These are phyloP conservation scores for Otolemur crassicaudatus DNA, from an alignment of 2,797 vertebrate genomes.

Conservation along the genomic window DNA sequence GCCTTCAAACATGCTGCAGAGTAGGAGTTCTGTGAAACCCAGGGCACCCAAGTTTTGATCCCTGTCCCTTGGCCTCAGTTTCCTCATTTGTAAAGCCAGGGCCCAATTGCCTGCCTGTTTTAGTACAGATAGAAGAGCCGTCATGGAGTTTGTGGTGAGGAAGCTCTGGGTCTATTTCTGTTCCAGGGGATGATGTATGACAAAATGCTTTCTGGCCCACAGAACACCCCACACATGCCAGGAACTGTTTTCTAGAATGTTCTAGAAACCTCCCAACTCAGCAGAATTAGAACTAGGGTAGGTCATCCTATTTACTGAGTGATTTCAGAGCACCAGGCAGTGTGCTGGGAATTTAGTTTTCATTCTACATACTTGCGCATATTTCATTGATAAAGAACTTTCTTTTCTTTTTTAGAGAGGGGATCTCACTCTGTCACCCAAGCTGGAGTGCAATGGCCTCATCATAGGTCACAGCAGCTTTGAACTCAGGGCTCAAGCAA, in stretches of 20 bases:
- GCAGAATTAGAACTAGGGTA: neutral
- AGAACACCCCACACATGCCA: neutral
- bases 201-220: neutral
- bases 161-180: neutral
- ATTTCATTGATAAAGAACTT: neutral
- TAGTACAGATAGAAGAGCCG: rapidly evolving
- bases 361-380: neutral
- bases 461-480: neutral
- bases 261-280: neutral
- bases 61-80: neutral
- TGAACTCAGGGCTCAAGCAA: neutral
- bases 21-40: rapidly evolving
- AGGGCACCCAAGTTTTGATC: neutral
- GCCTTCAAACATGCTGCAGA: neutral
- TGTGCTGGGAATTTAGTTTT: rapidly evolving
- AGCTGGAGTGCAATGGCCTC: neutral
- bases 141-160: neutral
- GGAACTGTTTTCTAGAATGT: neutral
- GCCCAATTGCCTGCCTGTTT: rapidly evolving
- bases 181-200: neutral
- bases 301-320: too few species aligned
- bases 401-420: neutral
- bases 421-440: neutral
- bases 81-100: neutral
- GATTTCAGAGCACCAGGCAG: neutral